Base-by-base conservation (phyloP, 2,888 invertebrate genomes). In the Sepioteuthis lessoniana region DNA sequence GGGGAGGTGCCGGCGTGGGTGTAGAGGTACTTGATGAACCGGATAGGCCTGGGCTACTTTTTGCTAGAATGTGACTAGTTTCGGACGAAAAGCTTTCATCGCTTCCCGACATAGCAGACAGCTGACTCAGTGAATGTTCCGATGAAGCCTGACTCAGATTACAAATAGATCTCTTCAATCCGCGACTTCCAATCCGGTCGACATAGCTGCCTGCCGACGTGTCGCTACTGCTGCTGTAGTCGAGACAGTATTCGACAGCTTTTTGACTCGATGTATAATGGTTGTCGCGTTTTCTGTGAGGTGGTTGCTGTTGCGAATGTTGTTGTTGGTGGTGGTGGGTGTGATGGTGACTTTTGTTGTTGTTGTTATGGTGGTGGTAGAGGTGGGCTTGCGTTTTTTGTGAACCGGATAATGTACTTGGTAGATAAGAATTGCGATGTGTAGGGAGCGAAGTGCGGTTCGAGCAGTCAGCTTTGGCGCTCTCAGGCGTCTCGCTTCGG, bases 41-140 rank as follows among this genome's bases (percentile, higher is more conserved):
- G 25, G 92, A 92, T 19, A 55, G 93, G 31, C 60, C 60, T 31
- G n/a, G 50, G 35, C 93, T 93, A 13, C 16, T 90, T 37, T 94
- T 93, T 47, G 91, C 94, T 93, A 94, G 93, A 94, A 93, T 93
- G 55, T 94, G 94, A 94, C 94, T 94, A 94, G 94, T 92, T 76
- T 93, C 93, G 21, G 93, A 94, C 90, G 47, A 93, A 47, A 93
- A 93, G 37, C 93, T 93, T 60, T 93, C 93, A 60, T 93, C 93
- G 28, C 93, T 93, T 35, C 50, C 50, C 46, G 55, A 50, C 38
- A 60, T 60, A 7, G 93, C 93, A 0, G 93, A 93, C 50, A 93
- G 55, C 38, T 93, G 93, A 60, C 93, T 93, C 60, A 93, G 93
- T 4, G 93, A 93, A 92, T 92, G 92, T 38, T 93, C 90, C 38